A percentile compares a stretch with the other conserved stretches of the same genome.
These are phyloP conservation scores for Drosophila infuscata DNA, from an alignment of 2,888 invertebrate genomes.

Conservation along the genomic window DNA sequence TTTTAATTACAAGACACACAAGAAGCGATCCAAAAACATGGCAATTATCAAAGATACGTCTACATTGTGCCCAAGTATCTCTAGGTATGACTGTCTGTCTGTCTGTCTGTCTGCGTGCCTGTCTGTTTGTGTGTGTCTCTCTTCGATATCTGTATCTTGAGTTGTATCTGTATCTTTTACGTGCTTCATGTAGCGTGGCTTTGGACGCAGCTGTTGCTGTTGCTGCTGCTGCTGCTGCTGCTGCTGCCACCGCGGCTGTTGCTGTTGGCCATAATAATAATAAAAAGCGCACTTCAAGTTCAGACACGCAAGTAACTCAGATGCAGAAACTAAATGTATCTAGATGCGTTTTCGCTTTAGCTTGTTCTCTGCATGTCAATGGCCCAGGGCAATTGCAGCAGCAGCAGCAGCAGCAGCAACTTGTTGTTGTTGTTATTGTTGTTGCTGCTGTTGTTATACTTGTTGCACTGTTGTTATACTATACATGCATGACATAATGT, in stretches of 20 bases:
- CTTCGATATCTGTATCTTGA: slow-evolving; percentile 13
- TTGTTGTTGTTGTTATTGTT: slow-evolving; percentile 6
- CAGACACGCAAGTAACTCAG: slow-evolving; percentile 56
- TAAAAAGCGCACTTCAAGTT: slow-evolving; percentile 38
- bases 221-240: slow-evolving; percentile 4
- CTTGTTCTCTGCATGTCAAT: slow-evolving; percentile 53
- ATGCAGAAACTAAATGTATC: slow-evolving; percentile 64
- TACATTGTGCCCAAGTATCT: slow-evolving; percentile 22
- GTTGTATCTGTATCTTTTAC: slow-evolving; percentile 67
- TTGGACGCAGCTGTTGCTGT: slow-evolving; percentile 29
- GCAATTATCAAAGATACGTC: slow-evolving; percentile 60
- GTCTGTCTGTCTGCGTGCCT: slow-evolving; percentile 16
- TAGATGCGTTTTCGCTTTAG: slow-evolving; percentile 38
- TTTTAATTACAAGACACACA: slow-evolving; percentile 62
- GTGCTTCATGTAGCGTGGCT: slow-evolving; percentile 67
- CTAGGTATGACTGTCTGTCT: not conserved
- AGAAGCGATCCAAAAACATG: slow-evolving; percentile 62
- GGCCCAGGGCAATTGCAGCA: slow-evolving; percentile 47
- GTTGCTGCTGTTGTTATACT: slow-evolving; percentile 33
- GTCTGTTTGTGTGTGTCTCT: slow-evolving; percentile 6
- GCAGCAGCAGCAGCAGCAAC: slow-evolving; percentile 1
- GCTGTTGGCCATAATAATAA: slow-evolving; percentile 35
- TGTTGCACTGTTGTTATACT: slow-evolving; percentile 55
- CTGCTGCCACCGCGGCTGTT: slow-evolving; percentile 10
- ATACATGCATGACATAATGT: slow-evolving; percentile 65